Evolutionary conservation across 2,888 invertebrate genomes (phyloP).

Genomic region (Cyrtodaria siliqua): DNA sequence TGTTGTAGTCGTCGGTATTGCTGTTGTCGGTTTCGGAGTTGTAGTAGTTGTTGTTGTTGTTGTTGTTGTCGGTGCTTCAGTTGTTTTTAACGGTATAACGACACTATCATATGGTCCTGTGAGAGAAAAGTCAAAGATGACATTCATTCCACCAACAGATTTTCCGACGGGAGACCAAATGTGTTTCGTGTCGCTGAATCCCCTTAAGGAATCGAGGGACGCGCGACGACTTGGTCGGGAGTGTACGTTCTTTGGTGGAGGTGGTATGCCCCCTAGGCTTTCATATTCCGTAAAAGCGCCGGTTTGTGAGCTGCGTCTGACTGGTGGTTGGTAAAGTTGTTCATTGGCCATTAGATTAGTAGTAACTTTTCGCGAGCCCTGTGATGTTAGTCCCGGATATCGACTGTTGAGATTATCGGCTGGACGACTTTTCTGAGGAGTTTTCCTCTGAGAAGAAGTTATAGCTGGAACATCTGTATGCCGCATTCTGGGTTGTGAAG

Average conservation of each 20-base stretch:
- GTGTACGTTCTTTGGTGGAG: too few species aligned
- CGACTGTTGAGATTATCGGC: not conserved
- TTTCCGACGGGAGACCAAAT: slow-evolving; percentile 51
- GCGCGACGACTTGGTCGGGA: too few species aligned
- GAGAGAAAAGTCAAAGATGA: slow-evolving; percentile 42
- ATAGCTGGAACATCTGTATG: too few species aligned
- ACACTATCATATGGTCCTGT: slow-evolving; percentile 36
- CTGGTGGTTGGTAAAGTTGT: too few species aligned
- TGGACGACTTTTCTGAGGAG: too few species aligned
- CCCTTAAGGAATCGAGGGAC: too few species aligned
- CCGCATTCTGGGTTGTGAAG: too few species aligned
- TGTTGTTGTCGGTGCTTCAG: slow-evolving; percentile 15
- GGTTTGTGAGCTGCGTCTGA: too few species aligned
- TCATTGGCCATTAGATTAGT: too few species aligned
- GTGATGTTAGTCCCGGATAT: slow-evolving; percentile 28
- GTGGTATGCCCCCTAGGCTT: too few species aligned
- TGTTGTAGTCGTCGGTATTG: slow-evolving; percentile 25
- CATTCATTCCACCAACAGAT: slow-evolving; percentile 44
- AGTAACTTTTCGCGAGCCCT: not conserved
- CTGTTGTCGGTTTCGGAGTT: slow-evolving; percentile 24
- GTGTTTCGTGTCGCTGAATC: slow-evolving; percentile 14
- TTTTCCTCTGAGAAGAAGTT: too few species aligned
- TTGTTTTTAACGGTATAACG: slow-evolving; percentile 32
- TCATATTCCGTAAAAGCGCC: too few species aligned
- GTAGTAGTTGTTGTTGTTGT: slow-evolving; percentile 24